Percentiles rank a stretch among this genome's conserved stretches.
These are phyloP conservation scores for Stichopus horrens DNA, from an alignment of 53 echinoderm and acorn worm genomes.

Conservation along the genomic window DNA sequence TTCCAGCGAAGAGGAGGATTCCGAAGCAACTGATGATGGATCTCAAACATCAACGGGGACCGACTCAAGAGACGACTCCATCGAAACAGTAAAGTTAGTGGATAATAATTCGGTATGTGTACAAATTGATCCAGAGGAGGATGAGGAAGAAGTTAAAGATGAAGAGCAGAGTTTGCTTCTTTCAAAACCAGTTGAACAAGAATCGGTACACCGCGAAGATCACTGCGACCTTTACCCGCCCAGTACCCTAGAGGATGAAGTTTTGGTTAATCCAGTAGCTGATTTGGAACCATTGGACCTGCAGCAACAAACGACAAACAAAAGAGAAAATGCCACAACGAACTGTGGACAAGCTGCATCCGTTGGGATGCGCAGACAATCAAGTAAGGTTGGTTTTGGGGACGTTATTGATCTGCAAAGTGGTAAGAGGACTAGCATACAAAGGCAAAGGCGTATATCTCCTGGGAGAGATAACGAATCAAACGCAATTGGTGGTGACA, in stretches of 20 bases:
- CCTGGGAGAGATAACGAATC: not conserved
- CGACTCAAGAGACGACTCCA: constrained; percentile 26
- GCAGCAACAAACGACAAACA: not conserved
- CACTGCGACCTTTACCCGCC: not conserved
- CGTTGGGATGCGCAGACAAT: constrained; percentile 10
- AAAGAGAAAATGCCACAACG: not conserved
- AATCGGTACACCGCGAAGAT: not conserved
- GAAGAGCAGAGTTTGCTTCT: not conserved
- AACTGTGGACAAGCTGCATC: not conserved
- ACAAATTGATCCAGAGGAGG: not conserved
- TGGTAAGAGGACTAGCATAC: constrained; percentile 41
- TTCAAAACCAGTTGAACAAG: not conserved
- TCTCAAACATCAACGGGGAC: constrained; percentile 9
- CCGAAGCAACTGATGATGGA: not conserved
- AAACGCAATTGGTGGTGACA: constrained; percentile 2
- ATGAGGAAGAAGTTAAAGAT: not conserved
- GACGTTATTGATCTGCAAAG: constrained; percentile 47
- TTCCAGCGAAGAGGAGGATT: not conserved
- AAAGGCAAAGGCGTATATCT: not conserved
- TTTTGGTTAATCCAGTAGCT: not conserved
- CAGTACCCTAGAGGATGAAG: not conserved
- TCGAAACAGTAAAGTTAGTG: constrained; percentile 28
- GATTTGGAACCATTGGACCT: not conserved
- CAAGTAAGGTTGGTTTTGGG: constrained; percentile 39
- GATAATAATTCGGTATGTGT: constrained; percentile 18